Percentiles rank a stretch among this genome's conserved stretches.
phyloP scores from a whole-genome alignment of 1,140 invertebrate genomes.

The Polyergus mexicanus region DNA sequence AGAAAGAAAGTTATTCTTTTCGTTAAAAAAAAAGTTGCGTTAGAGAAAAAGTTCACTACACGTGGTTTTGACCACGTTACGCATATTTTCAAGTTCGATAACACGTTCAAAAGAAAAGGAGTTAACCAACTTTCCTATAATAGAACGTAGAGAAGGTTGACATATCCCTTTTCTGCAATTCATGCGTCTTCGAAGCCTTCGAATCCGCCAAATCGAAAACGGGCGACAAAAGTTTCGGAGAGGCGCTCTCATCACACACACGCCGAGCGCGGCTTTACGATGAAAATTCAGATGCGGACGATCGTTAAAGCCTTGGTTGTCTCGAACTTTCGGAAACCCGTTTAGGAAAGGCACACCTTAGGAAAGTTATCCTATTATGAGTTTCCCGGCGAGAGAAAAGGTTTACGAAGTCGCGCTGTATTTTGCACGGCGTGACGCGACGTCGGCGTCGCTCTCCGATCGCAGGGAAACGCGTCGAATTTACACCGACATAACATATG shows the following conservation, averaged over 20 bases:
- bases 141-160: neutral
- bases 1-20: neutral
- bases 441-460: neutral
- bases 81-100: conserved; percentile 24
- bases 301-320: conserved; percentile 58
- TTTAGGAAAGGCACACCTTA: conserved; percentile 75
- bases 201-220: conserved; percentile 13
- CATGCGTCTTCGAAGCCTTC: neutral
- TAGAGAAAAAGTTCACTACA: neutral
- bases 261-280: conserved; percentile 49
- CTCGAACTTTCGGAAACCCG: conserved; percentile 75
- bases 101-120: neutral
- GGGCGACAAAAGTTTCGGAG: conserved; percentile 29
- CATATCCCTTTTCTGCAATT: conserved; percentile 26
- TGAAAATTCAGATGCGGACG: conserved; percentile 59
- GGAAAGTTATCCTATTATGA: conserved; percentile 78
- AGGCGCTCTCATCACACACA: conserved; percentile 37
- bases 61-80: conserved; percentile 1
- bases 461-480: conserved; percentile 21
- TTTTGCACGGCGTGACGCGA: neutral
- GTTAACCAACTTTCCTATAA: conserved; percentile 7
- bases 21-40: neutral
- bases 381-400: conserved; percentile 65
- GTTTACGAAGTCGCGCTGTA: conserved; percentile 55
- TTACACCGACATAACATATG: conserved; percentile 1